Conservation (phyloP, 1,140 invertebrate genomes). For the Diorhabda carinulata region DNA sequence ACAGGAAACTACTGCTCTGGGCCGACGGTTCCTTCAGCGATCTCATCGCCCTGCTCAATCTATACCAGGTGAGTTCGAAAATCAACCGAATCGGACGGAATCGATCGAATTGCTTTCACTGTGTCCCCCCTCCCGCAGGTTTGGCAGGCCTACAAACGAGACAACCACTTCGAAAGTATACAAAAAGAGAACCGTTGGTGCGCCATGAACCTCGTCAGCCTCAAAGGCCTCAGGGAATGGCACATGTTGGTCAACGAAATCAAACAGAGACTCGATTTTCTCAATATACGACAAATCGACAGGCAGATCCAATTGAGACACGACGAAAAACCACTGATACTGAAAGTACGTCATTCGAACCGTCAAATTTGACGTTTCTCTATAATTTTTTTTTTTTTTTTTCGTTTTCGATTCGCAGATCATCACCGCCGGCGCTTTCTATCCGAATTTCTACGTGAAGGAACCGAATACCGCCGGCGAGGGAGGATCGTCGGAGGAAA, state of each 20-base stretch:
- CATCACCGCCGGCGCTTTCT: slow-evolving; percentile 78
- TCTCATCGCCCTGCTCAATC: slow-evolving; percentile 74
- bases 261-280: slow-evolving; percentile 53
- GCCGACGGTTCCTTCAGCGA: slow-evolving; percentile 80
- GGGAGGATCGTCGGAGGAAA: slow-evolving; percentile 45
- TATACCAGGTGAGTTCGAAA: slow-evolving; percentile 58
- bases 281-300: slow-evolving; percentile 52
- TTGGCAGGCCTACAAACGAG: slow-evolving; percentile 38
- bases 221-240: slow-evolving; percentile 69
- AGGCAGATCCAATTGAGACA: slow-evolving; percentile 46
- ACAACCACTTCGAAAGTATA: slow-evolving; percentile 30
- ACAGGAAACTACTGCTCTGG: slow-evolving; percentile 76
- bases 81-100: too few relatives aligned
- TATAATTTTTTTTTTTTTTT: not conserved
- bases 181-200: slow-evolving; percentile 66
- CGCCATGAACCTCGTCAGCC: slow-evolving; percentile 65
- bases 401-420: slow-evolving; percentile 51
- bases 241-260: slow-evolving; percentile 68
- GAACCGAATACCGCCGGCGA: slow-evolving; percentile 39
- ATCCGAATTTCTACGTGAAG: slow-evolving; percentile 84
- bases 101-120: too few relatives aligned
- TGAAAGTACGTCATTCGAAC: slow-evolving; percentile 55
- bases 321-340: slow-evolving; percentile 54
- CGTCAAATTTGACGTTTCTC: not conserved
- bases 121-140: slow-evolving; percentile 29